Evolutionary conservation across 1,140 invertebrate genomes (phyloP).

Genomic region (Listronotus oregonensis): DNA sequence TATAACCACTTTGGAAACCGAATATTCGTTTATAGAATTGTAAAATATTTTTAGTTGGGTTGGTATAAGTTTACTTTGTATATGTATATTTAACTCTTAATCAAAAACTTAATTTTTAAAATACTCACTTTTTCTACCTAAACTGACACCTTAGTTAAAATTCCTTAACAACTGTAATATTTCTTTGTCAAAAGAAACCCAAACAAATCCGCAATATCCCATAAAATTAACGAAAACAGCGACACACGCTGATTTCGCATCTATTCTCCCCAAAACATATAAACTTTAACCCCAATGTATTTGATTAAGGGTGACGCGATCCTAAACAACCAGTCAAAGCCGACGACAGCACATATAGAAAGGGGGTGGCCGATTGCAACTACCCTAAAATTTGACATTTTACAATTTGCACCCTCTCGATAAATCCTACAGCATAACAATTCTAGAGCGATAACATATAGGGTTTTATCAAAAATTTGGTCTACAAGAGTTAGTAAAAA

Average conservation of each 20-base stretch:
- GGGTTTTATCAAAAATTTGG: neutral
- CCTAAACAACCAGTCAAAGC: constrained; percentile 33
- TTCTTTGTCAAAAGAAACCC: neutral
- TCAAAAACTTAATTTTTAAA: too few species aligned
- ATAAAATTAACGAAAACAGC: neutral
- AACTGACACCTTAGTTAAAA: too few species aligned
- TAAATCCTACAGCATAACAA: neutral
- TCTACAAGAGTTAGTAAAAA: too few species aligned
- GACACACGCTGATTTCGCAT: neutral
- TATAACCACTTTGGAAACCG: too few species aligned
- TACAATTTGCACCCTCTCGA: constrained; percentile 25
- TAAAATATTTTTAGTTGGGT: too few species aligned
- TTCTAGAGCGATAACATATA: neutral
- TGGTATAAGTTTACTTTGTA: too few species aligned
- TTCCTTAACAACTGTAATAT: too few species aligned
- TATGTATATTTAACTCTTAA: too few species aligned
- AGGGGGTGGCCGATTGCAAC: constrained; percentile 8
- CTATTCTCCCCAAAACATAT: constrained; percentile 17
- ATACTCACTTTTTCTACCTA: too few species aligned
- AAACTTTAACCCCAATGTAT: constrained; percentile 11
- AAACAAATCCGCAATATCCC: neutral
- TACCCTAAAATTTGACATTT: neutral
- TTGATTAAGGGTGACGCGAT: constrained; percentile 24
- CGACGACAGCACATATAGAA: constrained; percentile 14
- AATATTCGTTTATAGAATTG: too few species aligned